Conservation (phyloP, 2,888 invertebrate genomes). For the Theodoxus fluviatilis region DNA sequence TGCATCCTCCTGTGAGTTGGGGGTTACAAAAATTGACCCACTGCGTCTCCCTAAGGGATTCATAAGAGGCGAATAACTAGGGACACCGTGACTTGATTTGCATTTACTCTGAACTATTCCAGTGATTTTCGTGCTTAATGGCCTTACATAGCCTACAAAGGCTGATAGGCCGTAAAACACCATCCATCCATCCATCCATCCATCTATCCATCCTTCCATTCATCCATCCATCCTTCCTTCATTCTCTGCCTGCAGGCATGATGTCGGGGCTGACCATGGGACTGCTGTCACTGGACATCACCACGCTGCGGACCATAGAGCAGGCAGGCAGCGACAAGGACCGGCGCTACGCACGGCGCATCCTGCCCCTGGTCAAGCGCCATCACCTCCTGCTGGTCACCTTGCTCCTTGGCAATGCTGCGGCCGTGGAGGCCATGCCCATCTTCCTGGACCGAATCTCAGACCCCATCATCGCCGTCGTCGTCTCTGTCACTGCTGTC, state of each 20-base stretch:
- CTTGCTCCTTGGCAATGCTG: constrained; percentile 62
- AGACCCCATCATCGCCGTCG: constrained; percentile 58
- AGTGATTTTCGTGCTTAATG: too few relatives aligned
- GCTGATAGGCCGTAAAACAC: too few relatives aligned
- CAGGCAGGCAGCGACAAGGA: constrained; percentile 58
- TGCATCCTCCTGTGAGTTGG: too few relatives aligned
- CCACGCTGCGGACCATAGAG: constrained; percentile 57
- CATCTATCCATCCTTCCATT: not conserved
- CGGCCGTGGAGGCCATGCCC: constrained; percentile 64
- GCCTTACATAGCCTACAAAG: too few relatives aligned
- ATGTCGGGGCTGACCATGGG: constrained; percentile 66
- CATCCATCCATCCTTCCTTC: not conserved
- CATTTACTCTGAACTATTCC: too few relatives aligned
- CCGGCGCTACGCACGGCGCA: constrained; percentile 54
- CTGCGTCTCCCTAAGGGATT: too few relatives aligned
- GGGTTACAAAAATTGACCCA: too few relatives aligned
- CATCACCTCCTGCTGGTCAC: constrained; percentile 64
- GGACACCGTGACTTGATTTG: not conserved
- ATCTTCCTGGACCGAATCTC: constrained; percentile 62
- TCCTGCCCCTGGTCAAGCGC: constrained; percentile 59
- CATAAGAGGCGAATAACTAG: too few relatives aligned
- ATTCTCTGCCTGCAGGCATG: constrained; percentile 48
- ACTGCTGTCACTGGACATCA: constrained; percentile 60
- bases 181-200: not conserved
- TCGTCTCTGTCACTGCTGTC: constrained; percentile 63